Conservation (phyloP, 1,140 invertebrate species). For the Rhizoglyphus robini region DNA sequence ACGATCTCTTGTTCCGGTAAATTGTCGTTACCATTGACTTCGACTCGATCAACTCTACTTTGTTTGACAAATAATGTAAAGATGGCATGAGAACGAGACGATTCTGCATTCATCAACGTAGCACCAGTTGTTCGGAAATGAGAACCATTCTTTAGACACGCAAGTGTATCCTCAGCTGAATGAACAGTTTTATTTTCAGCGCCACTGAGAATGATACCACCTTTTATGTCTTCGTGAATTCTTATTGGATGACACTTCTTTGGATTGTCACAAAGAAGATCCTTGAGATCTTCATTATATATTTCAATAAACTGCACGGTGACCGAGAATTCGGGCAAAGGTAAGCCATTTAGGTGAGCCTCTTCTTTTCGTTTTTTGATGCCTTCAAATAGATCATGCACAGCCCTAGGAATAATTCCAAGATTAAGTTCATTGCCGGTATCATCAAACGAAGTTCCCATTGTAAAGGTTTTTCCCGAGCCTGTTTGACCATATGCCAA, state of each 20-base stretch:
- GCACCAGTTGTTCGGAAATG: conserved; percentile 80
- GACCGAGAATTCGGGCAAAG: conserved; percentile 62
- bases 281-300: conserved; percentile 91
- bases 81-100: conserved; percentile 85
- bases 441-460: no score
- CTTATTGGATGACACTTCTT: conserved; percentile 40
- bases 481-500: conserved; percentile 92
- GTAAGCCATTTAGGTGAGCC: conserved; percentile 43
- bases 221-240: conserved; percentile 81
- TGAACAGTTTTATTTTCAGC: conserved; percentile 63
- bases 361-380: conserved; percentile 51
- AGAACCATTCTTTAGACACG: conserved; percentile 73
- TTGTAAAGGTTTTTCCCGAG: no score
- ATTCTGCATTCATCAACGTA: conserved; percentile 90
- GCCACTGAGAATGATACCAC: conserved; percentile 76
- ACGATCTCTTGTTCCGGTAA: conserved; percentile 41
- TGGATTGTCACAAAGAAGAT: conserved; percentile 52
- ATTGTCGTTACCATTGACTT: conserved; percentile 17
- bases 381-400: conserved; percentile 71
- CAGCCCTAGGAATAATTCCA: conserved; percentile 86
- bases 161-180: conserved; percentile 61
- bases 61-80: conserved; percentile 82
- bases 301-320: conserved; percentile 52
- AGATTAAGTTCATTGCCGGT: no score
- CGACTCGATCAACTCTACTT: conserved; percentile 49